Evolutionary conservation across 2,888 invertebrate species (phyloP).

Genomic region (Frankliniella fusca): DNA sequence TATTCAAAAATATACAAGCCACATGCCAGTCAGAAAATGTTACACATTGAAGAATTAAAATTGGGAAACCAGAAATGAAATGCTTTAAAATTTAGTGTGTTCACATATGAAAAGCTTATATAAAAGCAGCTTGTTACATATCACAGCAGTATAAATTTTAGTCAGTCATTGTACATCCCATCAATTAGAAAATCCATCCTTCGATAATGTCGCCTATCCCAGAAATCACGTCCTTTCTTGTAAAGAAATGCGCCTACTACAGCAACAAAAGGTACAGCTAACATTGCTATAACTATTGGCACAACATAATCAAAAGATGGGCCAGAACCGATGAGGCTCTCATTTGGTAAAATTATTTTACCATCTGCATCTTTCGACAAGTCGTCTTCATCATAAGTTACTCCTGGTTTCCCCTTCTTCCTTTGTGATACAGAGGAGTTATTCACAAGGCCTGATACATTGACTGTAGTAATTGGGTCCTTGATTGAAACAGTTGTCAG

Average conservation of each 20-base stretch:
- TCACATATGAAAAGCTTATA: slow-evolving; percentile 23
- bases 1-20: slow-evolving; percentile 12
- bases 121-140: slow-evolving; percentile 19
- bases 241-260: slow-evolving; percentile 63
- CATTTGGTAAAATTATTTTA: slow-evolving; percentile 34
- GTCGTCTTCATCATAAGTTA: slow-evolving; percentile 34
- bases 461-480: not conserved
- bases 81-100: slow-evolving; percentile 7
- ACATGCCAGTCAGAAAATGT: slow-evolving; percentile 28
- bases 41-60: slow-evolving; percentile 4
- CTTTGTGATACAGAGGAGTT: not conserved
- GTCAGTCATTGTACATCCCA: slow-evolving; percentile 79
- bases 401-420: slow-evolving; percentile 33
- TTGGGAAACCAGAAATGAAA: slow-evolving; percentile 22
- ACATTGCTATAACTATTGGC: slow-evolving; percentile 67
- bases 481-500: not conserved
- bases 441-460: not conserved
- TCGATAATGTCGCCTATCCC: slow-evolving; percentile 80
- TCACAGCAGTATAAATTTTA: slow-evolving; percentile 42
- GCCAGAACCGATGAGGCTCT: slow-evolving; percentile 40
- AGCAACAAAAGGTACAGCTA: slow-evolving; percentile 70
- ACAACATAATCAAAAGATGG: slow-evolving; percentile 60
- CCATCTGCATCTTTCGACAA: slow-evolving; percentile 22
- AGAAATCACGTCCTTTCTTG: slow-evolving; percentile 71
- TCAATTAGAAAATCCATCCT: slow-evolving; percentile 85